Evolutionary conservation across 2,113 vertebrate genomes (phyloP).

Genomic region (Ariopsis seemanni): DNA sequence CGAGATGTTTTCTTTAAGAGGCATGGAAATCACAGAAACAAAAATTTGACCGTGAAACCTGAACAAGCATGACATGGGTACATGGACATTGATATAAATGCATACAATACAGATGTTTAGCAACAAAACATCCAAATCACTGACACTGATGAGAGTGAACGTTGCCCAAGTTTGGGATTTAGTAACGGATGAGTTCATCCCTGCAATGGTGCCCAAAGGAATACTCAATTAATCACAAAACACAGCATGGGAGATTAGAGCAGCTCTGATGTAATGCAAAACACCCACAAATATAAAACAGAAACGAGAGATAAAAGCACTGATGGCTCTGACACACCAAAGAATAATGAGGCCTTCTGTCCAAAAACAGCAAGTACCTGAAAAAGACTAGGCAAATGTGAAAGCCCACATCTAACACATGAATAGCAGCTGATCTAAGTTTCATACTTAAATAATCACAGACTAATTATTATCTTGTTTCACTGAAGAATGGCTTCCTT

Average conservation of each 20-base stretch:
- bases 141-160: conserved; percentile 5
- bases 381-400: background rate
- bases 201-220: background rate
- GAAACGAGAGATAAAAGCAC: background rate
- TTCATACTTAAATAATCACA: conserved; percentile 35
- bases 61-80: background rate
- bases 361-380: conserved; percentile 15
- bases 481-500: conserved; percentile 42
- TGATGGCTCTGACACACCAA: background rate
- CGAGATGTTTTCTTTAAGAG: background rate
- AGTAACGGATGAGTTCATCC: conserved; percentile 23
- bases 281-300: background rate
- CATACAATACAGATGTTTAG: background rate
- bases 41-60: background rate
- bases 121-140: background rate
- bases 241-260: background rate
- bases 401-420: background rate
- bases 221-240: conserved; percentile 9
- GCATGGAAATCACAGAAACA: background rate
- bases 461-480: conserved; percentile 49
- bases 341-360: background rate
- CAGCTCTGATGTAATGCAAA: conserved; percentile 19
- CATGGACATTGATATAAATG: background rate
- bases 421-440: conserved; percentile 16
- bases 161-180: conserved; percentile 18